Evolutionary conservation across 23 tunicate species (phyloP).

Genomic region (Ascidia mentula): DNA sequence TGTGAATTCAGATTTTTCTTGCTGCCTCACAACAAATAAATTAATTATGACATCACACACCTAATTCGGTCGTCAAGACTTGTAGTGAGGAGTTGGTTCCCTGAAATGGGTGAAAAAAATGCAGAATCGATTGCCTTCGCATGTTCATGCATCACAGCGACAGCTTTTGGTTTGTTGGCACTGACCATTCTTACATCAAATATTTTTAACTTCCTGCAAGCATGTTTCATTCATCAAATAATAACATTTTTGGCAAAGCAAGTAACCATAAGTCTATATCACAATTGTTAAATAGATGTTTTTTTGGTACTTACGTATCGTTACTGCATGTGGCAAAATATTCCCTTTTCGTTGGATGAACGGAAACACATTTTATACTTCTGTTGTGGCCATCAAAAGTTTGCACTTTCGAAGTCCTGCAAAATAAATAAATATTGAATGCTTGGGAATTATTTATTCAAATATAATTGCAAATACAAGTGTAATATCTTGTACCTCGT

Average conservation of each 20-base stretch:
- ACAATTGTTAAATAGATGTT: not conserved
- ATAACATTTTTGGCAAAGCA: not conserved
- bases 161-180: constrained; percentile 26
- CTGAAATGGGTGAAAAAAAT: constrained; percentile 75
- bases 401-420: not conserved
- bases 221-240: not conserved
- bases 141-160: constrained; percentile 26
- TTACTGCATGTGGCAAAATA: constrained; percentile 21
- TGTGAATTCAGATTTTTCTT: too few species aligned
- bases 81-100: constrained; percentile 57
- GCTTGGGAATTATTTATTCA: not conserved
- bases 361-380: constrained; percentile 21
- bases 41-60: constrained; percentile 24
- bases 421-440: not conserved
- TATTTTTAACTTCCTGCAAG: constrained; percentile 3
- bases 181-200: constrained; percentile 59
- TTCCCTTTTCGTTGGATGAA: constrained; percentile 25
- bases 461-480: not conserved
- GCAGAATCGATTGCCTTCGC: constrained; percentile 58
- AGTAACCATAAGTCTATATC: not conserved
- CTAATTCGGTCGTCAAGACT: constrained; percentile 52
- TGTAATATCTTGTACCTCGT: not conserved
- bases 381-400: constrained; percentile 8
- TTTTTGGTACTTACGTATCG: not conserved
- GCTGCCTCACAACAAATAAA: too few species aligned